phyloP scores from a whole-genome alignment of 2,888 invertebrate species.

The Junonia oenone region DNA sequence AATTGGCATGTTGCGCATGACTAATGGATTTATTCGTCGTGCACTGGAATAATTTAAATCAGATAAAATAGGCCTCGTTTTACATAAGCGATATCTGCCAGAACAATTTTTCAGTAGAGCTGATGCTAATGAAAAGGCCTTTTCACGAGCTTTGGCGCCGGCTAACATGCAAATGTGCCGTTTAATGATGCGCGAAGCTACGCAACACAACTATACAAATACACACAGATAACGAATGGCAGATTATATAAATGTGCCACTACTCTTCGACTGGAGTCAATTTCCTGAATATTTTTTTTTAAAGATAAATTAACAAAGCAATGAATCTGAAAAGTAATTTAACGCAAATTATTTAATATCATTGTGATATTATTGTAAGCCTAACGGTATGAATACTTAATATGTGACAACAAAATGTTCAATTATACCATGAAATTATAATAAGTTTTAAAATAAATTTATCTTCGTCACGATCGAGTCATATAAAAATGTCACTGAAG shows the following conservation, averaged over 20 bases:
- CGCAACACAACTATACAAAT: conserved; percentile 48
- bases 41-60: conserved; percentile 22
- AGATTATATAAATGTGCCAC: conserved; percentile 2
- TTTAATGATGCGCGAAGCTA: conserved; percentile 70
- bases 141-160: conserved; percentile 76
- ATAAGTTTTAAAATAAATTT: conserved; percentile 16
- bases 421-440: not conserved
- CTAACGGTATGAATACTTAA: not conserved
- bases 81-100: conserved; percentile 46
- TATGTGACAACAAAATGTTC: not conserved
- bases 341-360: not conserved
- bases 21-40: conserved; percentile 2
- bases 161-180: conserved; percentile 67
- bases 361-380: no score
- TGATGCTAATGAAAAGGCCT: conserved; percentile 76
- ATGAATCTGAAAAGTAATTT: no score
- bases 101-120: conserved; percentile 67
- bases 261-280: not conserved
- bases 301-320: no score
- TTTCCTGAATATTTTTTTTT: not conserved
- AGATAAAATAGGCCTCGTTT: conserved; percentile 30
- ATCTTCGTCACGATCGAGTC: conserved; percentile 47
- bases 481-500: conserved; percentile 41
- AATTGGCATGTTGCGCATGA: not conserved
- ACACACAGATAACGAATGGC: conserved; percentile 34